Conservation (phyloP, 2,113 vertebrate genomes). For the Opisthocomus hoazin region DNA sequence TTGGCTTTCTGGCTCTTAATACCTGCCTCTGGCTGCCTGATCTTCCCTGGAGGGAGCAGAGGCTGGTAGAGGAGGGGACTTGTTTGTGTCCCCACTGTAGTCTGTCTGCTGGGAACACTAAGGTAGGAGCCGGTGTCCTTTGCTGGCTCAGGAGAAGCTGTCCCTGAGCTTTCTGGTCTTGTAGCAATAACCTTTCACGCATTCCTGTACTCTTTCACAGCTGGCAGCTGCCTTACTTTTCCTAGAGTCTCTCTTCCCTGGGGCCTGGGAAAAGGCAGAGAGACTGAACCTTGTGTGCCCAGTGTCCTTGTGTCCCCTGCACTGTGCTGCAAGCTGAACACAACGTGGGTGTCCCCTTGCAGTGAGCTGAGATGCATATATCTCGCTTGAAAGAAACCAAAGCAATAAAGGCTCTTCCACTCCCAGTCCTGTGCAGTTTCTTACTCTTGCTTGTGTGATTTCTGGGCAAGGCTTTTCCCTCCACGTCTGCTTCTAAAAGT, state of each 20-base stretch:
- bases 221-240: not conserved
- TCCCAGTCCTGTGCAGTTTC: not conserved
- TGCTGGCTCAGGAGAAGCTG: not conserved
- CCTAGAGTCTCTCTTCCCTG: not conserved
- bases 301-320: not conserved
- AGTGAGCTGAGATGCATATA: not conserved
- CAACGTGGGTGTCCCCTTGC: not conserved
- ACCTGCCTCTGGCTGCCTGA: not conserved
- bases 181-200: not conserved
- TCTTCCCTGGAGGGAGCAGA: not conserved
- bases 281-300: not conserved
- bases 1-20: not conserved
- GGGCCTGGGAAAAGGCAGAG: not conserved
- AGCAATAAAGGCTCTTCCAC: conserved; percentile 52
- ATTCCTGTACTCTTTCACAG: not conserved
- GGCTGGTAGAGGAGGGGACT: not conserved
- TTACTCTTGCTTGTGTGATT: not conserved
- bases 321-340: not conserved
- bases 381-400: conserved; percentile 26
- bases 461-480: not conserved
- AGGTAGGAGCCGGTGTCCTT: not conserved
- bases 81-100: not conserved
- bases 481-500: not conserved
- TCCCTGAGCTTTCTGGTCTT: not conserved
- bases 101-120: not conserved